phyloP scores from a whole-genome alignment of 2,113 vertebrate genomes.

The Charina bottae region DNA sequence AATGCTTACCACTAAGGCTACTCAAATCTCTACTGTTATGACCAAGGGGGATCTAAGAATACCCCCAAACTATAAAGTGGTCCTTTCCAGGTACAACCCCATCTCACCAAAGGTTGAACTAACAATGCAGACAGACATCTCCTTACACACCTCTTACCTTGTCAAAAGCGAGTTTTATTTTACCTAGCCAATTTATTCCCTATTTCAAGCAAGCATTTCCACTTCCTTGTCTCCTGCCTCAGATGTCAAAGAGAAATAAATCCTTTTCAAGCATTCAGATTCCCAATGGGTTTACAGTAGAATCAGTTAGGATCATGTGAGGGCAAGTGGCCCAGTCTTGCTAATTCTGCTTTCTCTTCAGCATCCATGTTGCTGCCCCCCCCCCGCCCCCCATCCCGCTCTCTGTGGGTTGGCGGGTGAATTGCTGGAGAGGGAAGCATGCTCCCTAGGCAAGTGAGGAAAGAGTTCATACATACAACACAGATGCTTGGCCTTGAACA shows the following conservation, averaged over 20 bases:
- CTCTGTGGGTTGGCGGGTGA: background rate
- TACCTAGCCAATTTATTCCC: background rate
- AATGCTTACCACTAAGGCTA: background rate
- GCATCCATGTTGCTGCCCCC: too few species aligned
- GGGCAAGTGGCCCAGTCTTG: background rate
- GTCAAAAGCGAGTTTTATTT: background rate
- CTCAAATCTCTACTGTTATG: background rate
- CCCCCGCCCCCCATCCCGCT: background rate
- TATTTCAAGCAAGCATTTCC: background rate
- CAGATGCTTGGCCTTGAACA: background rate
- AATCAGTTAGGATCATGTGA: background rate
- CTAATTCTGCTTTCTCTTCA: too few species aligned
- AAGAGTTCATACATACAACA: background rate
- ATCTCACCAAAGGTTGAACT: background rate
- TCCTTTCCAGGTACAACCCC: background rate
- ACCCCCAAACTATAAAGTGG: background rate
- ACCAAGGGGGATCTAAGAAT: background rate
- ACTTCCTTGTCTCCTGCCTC: background rate
- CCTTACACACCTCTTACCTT: background rate
- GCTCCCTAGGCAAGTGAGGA: background rate
- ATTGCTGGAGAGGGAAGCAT: background rate
- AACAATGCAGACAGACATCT: background rate
- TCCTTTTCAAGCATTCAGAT: background rate
- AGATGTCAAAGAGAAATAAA: background rate
- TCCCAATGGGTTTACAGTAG: background rate